A percentile compares a stretch with the other conserved stretches of the same genome.
These are phyloP conservation scores for Typhlomys cinereus DNA, from an alignment of 2,113 vertebrate genomes.

Conservation along the genomic window DNA sequence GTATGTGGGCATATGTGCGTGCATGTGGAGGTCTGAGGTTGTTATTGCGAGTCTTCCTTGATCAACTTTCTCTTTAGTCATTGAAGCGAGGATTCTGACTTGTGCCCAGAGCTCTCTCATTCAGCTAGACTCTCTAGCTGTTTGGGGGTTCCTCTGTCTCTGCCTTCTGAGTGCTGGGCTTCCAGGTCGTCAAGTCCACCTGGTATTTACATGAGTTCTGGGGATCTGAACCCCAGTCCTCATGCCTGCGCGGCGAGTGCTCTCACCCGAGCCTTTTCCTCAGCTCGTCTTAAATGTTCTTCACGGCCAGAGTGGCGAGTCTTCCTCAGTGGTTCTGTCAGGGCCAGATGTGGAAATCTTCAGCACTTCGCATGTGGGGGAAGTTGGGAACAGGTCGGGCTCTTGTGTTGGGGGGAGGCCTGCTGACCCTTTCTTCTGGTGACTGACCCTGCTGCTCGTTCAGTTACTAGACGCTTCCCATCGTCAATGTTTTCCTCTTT, in stretches of 20 bases:
- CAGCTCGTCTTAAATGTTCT: neutral
- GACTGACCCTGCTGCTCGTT: neutral
- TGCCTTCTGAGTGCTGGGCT: too few relatives aligned
- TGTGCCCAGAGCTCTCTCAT: too few relatives aligned
- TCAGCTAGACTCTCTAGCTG: too few relatives aligned
- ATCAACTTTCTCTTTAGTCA: too few relatives aligned
- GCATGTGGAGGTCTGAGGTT: neutral
- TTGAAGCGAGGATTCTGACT: too few relatives aligned
- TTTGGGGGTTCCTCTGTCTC: too few relatives aligned
- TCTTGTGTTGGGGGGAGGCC: neutral
- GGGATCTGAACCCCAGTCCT: neutral
- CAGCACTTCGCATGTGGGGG: too few relatives aligned
- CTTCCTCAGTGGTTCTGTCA: too few relatives aligned
- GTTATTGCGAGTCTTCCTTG: too few relatives aligned
- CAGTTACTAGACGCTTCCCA: conserved; percentile 26
- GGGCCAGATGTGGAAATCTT: neutral
- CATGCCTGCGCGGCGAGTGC: neutral
- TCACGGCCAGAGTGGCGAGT: too few relatives aligned
- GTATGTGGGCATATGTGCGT: neutral
- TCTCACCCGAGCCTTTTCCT: neutral
- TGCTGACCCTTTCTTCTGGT: neutral
- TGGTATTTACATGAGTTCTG: neutral
- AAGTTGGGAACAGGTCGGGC: neutral
- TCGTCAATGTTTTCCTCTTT: neutral
- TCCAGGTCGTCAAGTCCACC: too few relatives aligned